Evolutionary conservation across 2,797 vertebrate species (phyloP).

Genomic region (Danio choprae): DNA sequence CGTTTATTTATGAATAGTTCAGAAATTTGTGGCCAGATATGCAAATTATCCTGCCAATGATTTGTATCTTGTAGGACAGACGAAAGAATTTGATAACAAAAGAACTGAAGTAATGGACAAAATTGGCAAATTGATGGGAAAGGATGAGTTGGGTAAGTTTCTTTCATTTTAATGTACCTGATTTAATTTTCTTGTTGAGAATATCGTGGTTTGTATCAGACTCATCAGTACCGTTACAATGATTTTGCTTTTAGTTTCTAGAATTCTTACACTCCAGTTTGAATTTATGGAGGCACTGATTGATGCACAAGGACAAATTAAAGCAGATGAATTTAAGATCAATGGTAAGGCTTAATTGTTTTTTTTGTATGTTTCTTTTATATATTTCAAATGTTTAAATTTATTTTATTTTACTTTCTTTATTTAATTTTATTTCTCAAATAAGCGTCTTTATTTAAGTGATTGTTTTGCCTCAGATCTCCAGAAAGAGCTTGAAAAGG

Average conservation of each 20-base stretch:
- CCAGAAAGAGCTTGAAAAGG: slow-evolving; percentile 15
- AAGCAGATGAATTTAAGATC: not conserved
- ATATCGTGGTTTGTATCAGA: not conserved
- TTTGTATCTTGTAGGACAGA: slow-evolving; percentile 24
- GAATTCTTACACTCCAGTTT: slow-evolving; percentile 33
- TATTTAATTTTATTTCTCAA: not conserved
- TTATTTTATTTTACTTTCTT: no score
- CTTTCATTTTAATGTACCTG: not conserved
- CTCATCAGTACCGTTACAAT: not conserved
- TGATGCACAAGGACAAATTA: slow-evolving; percentile 1
- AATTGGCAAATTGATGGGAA: slow-evolving; percentile 6
- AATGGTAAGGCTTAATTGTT: not conserved
- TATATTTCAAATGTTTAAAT: no score
- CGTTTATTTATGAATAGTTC: not conserved
- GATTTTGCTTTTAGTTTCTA: slow-evolving; percentile 1
- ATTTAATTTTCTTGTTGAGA: not conserved
- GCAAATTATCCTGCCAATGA: not conserved
- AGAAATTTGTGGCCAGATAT: not conserved
- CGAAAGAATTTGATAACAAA: not conserved
- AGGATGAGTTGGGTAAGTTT: slow-evolving; percentile 29
- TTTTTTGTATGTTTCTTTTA: no score
- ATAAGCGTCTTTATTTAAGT: not conserved
- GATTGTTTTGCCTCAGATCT: slow-evolving; percentile 23
- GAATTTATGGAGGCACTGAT: slow-evolving; percentile 18
- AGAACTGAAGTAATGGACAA: slow-evolving; percentile 7